phyloP scores from a whole-genome alignment of 2,888 invertebrate genomes.

The Amblyteles armatorius region DNA sequence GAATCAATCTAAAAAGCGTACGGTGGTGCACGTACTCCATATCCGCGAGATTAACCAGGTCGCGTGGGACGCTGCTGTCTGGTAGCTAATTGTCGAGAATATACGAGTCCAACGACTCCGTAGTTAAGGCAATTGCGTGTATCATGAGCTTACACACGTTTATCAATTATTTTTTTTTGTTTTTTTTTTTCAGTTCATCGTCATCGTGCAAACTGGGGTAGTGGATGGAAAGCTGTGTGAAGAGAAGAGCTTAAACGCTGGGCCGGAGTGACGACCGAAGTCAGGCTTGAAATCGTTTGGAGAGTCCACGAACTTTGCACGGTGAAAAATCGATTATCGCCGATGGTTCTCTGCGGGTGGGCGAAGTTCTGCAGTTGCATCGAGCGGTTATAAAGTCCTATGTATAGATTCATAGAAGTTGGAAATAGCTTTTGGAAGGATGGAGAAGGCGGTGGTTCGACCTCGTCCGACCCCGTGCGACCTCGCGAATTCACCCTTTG shows the following conservation, averaged over 20 bases:
- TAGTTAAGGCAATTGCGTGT: constrained; percentile 40
- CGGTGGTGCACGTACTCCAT: neutral
- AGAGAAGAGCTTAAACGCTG: neutral
- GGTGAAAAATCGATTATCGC: constrained; percentile 52
- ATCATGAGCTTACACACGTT: constrained; percentile 17
- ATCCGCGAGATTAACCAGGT: constrained; percentile 58
- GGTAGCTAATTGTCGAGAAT: constrained; percentile 64
- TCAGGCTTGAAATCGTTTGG: constrained; percentile 15
- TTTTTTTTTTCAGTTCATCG: neutral
- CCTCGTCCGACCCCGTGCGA: constrained; percentile 51
- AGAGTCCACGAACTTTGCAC: constrained; percentile 17
- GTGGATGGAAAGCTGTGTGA: neutral
- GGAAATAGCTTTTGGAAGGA: constrained; percentile 35
- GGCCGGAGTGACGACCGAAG: neutral
- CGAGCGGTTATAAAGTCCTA: constrained; percentile 1
- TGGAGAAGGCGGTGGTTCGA: constrained; percentile 22
- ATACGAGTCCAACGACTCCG: constrained; percentile 66
- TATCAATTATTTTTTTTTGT: constrained; percentile 24
- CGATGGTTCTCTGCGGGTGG: constrained; percentile 12
- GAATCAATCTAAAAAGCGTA: constrained; percentile 30
- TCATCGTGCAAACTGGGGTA: neutral
- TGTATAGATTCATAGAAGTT: constrained; percentile 25
- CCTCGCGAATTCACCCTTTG: constrained; percentile 21
- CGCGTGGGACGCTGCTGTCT: constrained; percentile 65
- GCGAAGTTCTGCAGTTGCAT: constrained; percentile 40